These are phyloP conservation scores for Petroica traversi DNA, from an alignment of 2,113 vertebrate species.

Conservation along the genomic window DNA sequence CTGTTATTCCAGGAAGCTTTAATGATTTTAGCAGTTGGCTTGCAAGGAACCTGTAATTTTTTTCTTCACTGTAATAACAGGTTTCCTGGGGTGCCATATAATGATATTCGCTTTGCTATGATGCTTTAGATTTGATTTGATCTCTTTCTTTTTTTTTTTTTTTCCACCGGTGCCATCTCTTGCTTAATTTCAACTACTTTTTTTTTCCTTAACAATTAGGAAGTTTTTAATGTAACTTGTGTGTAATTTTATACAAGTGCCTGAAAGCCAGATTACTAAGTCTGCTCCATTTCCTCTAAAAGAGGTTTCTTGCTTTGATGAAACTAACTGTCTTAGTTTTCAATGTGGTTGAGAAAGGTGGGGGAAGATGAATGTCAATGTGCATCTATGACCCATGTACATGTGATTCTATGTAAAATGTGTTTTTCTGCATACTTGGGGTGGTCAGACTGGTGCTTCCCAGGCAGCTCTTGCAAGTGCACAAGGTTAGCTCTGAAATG, in stretches of 20 bases:
- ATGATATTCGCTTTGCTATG: not conserved
- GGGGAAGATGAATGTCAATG: not conserved
- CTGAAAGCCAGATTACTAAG: not conserved
- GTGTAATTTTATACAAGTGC: not conserved
- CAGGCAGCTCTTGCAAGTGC: not conserved
- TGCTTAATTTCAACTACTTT: not conserved
- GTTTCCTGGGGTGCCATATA: not conserved
- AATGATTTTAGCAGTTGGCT: conserved; percentile 28
- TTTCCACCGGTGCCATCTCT: not conserved
- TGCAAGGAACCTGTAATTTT: not conserved
- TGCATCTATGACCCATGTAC: not conserved
- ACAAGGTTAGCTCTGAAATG: not conserved
- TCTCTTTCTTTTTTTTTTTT: not conserved
- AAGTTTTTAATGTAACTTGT: not conserved
- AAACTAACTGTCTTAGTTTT: not conserved
- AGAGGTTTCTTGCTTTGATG: not conserved
- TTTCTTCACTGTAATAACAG: not conserved
- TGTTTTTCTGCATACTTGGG: not conserved
- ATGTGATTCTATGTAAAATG: not conserved
- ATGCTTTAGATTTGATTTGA: not conserved
- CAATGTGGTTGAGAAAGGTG: not conserved
- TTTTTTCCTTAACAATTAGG: not conserved
- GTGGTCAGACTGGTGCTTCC: not conserved
- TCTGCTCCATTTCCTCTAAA: not conserved
- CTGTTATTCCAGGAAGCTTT: not conserved